These are phyloP conservation scores for Andrena cerasifolii DNA, from an alignment of 1,140 invertebrate genomes.

Conservation along the genomic window DNA sequence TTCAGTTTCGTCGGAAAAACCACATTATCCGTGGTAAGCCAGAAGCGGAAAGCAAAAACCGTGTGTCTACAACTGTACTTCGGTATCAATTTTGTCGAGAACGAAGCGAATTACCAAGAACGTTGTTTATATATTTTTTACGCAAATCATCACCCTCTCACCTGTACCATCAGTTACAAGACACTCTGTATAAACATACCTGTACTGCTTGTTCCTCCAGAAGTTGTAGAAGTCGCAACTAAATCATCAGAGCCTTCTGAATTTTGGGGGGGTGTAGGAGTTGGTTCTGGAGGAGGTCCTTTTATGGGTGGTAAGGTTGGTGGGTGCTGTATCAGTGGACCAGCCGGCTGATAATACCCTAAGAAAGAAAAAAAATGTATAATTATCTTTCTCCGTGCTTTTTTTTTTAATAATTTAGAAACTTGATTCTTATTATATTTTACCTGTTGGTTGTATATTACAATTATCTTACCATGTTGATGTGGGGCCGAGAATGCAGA, in stretches of 20 bases:
- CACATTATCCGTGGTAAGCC: too few species aligned
- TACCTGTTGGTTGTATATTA: not conserved
- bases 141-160: too few species aligned
- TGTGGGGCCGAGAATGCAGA: constrained; percentile 81
- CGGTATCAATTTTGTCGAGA: too few species aligned
- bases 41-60: too few species aligned
- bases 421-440: not conserved
- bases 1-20: too few species aligned
- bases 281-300: constrained; percentile 80
- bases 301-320: constrained; percentile 83
- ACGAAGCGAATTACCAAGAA: too few species aligned
- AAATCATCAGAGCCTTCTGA: constrained; percentile 81
- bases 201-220: constrained; percentile 80
- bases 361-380: constrained; percentile 75
- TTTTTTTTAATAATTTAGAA: not conserved
- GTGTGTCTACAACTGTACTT: too few species aligned
- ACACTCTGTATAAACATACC: constrained; percentile 58
- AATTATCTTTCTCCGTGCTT: not conserved
- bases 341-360: constrained; percentile 95
- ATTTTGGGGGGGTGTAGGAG: constrained; percentile 82
- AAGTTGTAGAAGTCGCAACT: constrained; percentile 78
- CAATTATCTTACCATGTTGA: constrained; percentile 79
- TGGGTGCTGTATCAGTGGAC: constrained; percentile 89
- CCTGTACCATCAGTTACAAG: too few species aligned
- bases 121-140: too few species aligned